phyloP scores from a whole-genome alignment of 2,113 vertebrate genomes.

The Xenopus borealis region DNA sequence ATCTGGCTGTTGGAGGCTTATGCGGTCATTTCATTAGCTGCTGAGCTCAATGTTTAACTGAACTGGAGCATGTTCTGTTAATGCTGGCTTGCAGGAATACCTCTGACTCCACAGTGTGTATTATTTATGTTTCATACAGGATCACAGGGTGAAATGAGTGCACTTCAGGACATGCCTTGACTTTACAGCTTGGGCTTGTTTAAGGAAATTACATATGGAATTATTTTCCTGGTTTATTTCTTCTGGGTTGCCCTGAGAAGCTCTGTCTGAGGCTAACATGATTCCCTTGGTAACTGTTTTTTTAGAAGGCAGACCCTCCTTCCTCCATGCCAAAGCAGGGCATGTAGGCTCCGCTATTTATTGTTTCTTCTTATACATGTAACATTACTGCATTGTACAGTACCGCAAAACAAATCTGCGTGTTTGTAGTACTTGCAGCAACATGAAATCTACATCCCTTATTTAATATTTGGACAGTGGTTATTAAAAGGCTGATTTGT shows the following conservation, averaged over 20 bases:
- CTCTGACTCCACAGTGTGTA: slow-evolving; percentile 43
- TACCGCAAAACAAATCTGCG: too few species aligned
- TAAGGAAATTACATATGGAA: slow-evolving; percentile 58
- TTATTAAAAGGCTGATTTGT: too few species aligned
- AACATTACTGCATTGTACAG: too few species aligned
- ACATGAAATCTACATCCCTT: too few species aligned
- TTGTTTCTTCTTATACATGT: neutral
- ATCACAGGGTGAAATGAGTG: slow-evolving; percentile 45
- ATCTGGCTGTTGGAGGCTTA: slow-evolving; percentile 29
- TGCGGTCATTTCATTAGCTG: slow-evolving; percentile 40
- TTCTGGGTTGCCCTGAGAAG: slow-evolving; percentile 57
- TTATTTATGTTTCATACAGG: slow-evolving; percentile 40
- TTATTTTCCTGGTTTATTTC: slow-evolving; percentile 61
- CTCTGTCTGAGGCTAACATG: slow-evolving; percentile 53
- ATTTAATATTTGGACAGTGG: too few species aligned
- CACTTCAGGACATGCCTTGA: slow-evolving; percentile 55
- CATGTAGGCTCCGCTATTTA: slow-evolving; percentile 44
- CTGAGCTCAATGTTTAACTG: slow-evolving; percentile 33
- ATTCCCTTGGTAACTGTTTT: slow-evolving; percentile 49
- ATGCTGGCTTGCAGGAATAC: slow-evolving; percentile 37
- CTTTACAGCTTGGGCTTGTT: slow-evolving; percentile 53
- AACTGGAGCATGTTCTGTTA: slow-evolving; percentile 38
- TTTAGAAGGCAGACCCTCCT: slow-evolving; percentile 52
- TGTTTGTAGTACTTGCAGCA: too few species aligned
- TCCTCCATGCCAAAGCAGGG: slow-evolving; percentile 31